A percentile compares a stretch with the other conserved stretches of the same genome.
Conservation (phyloP, 2,113 vertebrate genomes). For the Syngnathus scovelli region DNA sequence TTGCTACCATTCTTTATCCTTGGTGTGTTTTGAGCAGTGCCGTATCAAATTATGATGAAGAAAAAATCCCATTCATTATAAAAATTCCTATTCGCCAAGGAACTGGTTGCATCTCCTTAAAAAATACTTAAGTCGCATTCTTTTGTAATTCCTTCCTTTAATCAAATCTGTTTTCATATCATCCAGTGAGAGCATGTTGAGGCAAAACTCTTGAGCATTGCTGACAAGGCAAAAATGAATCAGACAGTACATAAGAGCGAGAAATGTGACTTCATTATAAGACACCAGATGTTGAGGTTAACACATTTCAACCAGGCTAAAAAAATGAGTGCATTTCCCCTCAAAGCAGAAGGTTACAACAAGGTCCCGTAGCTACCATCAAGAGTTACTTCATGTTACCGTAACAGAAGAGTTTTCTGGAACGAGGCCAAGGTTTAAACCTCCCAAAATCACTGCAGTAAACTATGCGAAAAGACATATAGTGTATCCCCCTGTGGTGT, state of each 20-base stretch:
- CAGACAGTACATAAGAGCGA: conserved; percentile 10
- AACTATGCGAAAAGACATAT: conserved; percentile 16
- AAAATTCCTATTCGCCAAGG: too few relatives aligned
- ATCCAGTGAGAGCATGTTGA: neutral
- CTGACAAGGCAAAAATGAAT: conserved; percentile 20
- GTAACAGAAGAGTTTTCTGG: conserved; percentile 9
- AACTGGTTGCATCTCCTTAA: too few relatives aligned
- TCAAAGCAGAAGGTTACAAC: neutral
- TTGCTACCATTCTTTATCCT: too few relatives aligned
- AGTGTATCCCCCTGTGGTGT: conserved; percentile 17
- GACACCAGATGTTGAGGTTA: conserved; percentile 28
- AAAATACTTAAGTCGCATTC: too few relatives aligned
- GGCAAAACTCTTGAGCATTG: conserved; percentile 3
- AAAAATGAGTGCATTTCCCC: conserved; percentile 8
- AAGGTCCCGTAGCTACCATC: neutral
- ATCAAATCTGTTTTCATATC: neutral
- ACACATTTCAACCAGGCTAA: conserved; percentile 1
- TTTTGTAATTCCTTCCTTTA: too few relatives aligned
- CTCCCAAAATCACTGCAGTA: conserved; percentile 26
- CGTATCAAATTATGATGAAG: too few relatives aligned
- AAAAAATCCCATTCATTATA: too few relatives aligned
- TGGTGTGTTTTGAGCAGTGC: too few relatives aligned
- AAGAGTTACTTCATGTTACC: neutral
- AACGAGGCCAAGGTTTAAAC: conserved; percentile 31
- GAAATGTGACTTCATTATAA: conserved; percentile 27